Evolutionary conservation across 2,797 vertebrate species (phyloP), one percentile per base, ranked within the genome.

Genomic region (Sebastes taczanowskii): DNA sequence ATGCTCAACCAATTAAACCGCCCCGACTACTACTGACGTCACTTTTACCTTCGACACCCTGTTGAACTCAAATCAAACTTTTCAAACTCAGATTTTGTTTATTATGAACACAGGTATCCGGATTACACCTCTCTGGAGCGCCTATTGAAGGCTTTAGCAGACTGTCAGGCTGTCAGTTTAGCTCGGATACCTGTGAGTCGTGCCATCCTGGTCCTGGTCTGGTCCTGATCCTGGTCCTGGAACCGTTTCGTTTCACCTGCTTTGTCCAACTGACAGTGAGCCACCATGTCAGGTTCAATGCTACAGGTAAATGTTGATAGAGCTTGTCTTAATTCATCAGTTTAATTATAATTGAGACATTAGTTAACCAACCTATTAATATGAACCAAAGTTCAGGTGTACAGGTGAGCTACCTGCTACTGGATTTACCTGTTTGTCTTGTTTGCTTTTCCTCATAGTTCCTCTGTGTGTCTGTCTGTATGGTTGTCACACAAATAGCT

Each of bases 211-310:
- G 34, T 42, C 38, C 34, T 35, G 34, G 11, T 35, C 58, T 14
- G 27, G 4, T 68, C 13, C 55, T 0, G 68, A 4, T 34, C 38
- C 58, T 14, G 16, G 4, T 65, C 13, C 55, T 0, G 68, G 65
- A 78, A 4, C 35, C 0, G 6, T 5, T 38, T 13, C 34, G 0
- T 20, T 60, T 62, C 55, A 22, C 16, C 7, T 1, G 20, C 34
- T 66, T 2, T 71, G 35, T 80, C 75, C 78, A 16, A 8, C 32
- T 77, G 78, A 79, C 72, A 34, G 80, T 77, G 69, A 38, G 71
- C 55, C 77, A 92, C 32, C 77, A 96, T 96, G 95, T 92, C 95
- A 58, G 90, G 90, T 68, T 53, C 88, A 71, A 80, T 90, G 2
- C 70, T 84, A 42, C 95, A 95, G 95, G 95, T 96, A 91, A 85